Evolutionary conservation across 2,113 vertebrate species (phyloP), one percentile per base, ranked within the genome.

Genomic region (Uria lomvia): DNA sequence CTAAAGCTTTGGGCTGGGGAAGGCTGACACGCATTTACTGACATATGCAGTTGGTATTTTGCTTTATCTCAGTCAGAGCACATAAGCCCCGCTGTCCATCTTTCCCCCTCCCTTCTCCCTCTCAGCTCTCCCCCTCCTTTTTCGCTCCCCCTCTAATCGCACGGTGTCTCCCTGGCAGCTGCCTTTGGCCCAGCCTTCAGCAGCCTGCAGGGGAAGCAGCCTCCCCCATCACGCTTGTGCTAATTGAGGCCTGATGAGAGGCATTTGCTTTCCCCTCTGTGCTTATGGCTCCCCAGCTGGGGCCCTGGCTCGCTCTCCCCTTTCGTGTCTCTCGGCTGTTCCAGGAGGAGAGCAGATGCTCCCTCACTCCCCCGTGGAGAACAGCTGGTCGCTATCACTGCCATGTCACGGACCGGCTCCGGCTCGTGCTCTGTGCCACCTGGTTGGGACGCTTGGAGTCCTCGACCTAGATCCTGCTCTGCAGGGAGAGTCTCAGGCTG

Each of bases 201-300:
- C 71, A 53, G 58, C 79, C 74, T 70, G 53, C 50, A 27, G 65
- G 66, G 65, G 11, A 93, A 67, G 49, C 5, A 5, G 43, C 55
- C 71, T 92, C 67, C 43, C 60, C 12, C 50, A n/a, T 91, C 84
- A 76, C 2, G 1, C 36, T 68, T 63, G 32, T 87, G 95, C 86
- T 95, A 93, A 96, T 56, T 88, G 79, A 43, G 49, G 77, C 95
- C 86, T 82, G 86, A 94, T 92, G 90, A 91, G 77, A 96, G 42
- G 62, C 80, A 63, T 95, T 97, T 81, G 92, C 78, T 95, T 60
- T 52, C 62, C 47, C 27, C n/a, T 60, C 32, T 15, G 43, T 75
- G 70, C 70, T 92, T 67, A 60, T 59, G 52, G 63, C 70, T 84
- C 42, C 75, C 94, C 96, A 96, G 83, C 92, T 97, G 96, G 82